These are phyloP conservation scores for Laothoe populi DNA, from an alignment of 2,888 invertebrate genomes.

Conservation along the genomic window DNA sequence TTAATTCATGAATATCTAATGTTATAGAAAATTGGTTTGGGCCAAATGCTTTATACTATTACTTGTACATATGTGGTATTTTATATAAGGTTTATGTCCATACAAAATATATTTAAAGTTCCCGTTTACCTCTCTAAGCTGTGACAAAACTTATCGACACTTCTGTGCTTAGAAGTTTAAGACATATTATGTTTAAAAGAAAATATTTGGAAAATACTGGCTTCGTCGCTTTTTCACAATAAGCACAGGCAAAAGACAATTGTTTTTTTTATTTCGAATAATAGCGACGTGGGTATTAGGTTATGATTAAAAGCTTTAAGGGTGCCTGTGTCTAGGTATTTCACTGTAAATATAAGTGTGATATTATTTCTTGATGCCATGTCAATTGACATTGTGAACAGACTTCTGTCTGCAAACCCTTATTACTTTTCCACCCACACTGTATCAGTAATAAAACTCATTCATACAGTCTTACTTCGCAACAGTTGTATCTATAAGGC, in stretches of 20 bases:
- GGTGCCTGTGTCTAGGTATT: no score
- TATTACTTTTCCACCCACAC: not conserved
- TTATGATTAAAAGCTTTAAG: constrained; percentile 65
- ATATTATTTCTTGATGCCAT: constrained; percentile 73
- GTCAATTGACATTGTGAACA: constrained; percentile 42
- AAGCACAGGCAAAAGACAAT: not conserved
- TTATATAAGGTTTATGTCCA: constrained; percentile 25
- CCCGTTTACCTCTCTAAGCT: not conserved
- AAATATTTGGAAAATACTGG: constrained; percentile 10
- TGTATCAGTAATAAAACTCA: not conserved
- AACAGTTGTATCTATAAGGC: constrained; percentile 36
- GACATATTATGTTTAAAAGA: constrained; percentile 3
- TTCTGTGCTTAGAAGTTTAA: not conserved
- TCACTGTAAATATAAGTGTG: constrained; percentile 71
- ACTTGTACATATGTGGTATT: constrained; percentile 37
- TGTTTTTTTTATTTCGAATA: not conserved
- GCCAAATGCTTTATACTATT: constrained; percentile 33
- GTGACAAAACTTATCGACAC: constrained; percentile 3
- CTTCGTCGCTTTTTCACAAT: not conserved
- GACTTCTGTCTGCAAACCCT: constrained; percentile 24
- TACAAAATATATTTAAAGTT: not conserved
- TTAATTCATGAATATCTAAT: constrained; percentile 28
- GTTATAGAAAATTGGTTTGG: constrained; percentile 39
- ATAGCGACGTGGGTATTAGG: not conserved
- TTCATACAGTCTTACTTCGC: constrained; percentile 4